Percentiles rank a stretch among this genome's conserved stretches.
phyloP scores from a whole-genome alignment of 37 sponge, comb jelly and placozoan species.

The Ianthella basta region DNA sequence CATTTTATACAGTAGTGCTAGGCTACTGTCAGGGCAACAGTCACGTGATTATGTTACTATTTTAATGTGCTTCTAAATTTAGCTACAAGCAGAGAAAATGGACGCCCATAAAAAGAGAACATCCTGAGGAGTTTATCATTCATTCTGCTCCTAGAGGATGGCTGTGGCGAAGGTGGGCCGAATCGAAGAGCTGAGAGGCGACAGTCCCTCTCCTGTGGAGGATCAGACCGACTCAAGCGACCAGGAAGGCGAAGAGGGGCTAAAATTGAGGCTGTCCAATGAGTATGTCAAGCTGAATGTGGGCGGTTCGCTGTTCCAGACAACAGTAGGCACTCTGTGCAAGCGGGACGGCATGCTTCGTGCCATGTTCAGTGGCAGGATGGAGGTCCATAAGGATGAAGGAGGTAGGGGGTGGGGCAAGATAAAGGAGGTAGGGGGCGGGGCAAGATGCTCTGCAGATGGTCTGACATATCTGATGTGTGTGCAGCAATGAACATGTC shows the following conservation, averaged over 20 bases:
- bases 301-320: constrained; percentile 90
- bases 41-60: constrained; percentile 14
- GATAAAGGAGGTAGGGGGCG: not conserved
- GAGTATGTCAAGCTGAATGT: constrained; percentile 96
- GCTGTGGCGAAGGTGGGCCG: constrained; percentile 17
- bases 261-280: constrained; percentile 16
- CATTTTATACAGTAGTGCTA: not conserved
- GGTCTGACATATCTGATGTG: too few relatives aligned
- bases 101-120: not conserved
- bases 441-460: too few relatives aligned
- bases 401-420: constrained; percentile 68
- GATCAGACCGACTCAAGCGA: not conserved
- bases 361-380: constrained; percentile 97
- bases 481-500: too few relatives aligned
- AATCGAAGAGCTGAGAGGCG: not conserved
- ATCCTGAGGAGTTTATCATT: not conserved
- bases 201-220: not conserved
- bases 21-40: not conserved
- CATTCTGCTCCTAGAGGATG: not conserved
- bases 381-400: constrained; percentile 89
- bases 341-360: constrained; percentile 96
- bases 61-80: constrained; percentile 15
- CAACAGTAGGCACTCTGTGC: constrained; percentile 90
- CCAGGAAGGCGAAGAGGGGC: not conserved
- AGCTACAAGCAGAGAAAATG: constrained; percentile 17